Evolutionary conservation across 2,888 invertebrate species (phyloP), one percentile per base, ranked within the genome.

Genomic region (Thera britannica): DNA sequence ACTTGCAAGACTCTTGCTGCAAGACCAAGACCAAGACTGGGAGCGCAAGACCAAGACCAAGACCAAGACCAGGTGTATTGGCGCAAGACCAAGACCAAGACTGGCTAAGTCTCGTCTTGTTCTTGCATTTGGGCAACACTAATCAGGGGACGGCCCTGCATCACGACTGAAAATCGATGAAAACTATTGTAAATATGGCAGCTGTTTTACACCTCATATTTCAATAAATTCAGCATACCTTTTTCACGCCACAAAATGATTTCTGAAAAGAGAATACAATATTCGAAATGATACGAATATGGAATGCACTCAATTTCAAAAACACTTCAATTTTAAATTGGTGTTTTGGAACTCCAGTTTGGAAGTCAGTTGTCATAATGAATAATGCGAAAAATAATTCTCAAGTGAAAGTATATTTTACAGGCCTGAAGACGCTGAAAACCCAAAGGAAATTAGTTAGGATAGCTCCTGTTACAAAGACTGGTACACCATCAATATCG

Each of bases 391-490:
- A 60, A 46, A 60, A 67, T 59, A 59, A 36, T 38, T 1, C 49
- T 62, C 54, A 57, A 67, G 46, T 9, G 52, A 60, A 59, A 67
- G 60, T 68, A 35, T 67, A 66, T 67, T 70, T 75, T 82, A 72
- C 75, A 82, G 84, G 81, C 73, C 71, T 62, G 34, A 68, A 68
- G 23, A 44, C 82, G 11, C 44, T 81, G 48, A 90, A 87, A 71
- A 79, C 86, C 36, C 85, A 83, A 68, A 90, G 89, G 72, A 91
- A 89, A 74, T 77, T 93, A 61, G 88, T 93, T 75, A 79, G 88
- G 77, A 89, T 93, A 80, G 90, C 92, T 49, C 91, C 92, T 1
- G 75, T 87, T 71, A 77, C 36, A 70, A 88, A 77, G 54, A 79
- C 23, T 62, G 77, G 52, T 73, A 79, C 62, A 48, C 79, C n/a